Evolutionary conservation across 2,797 vertebrate genomes (phyloP), one percentile per base, ranked within the genome.

Genomic region (Sparus aurata): DNA sequence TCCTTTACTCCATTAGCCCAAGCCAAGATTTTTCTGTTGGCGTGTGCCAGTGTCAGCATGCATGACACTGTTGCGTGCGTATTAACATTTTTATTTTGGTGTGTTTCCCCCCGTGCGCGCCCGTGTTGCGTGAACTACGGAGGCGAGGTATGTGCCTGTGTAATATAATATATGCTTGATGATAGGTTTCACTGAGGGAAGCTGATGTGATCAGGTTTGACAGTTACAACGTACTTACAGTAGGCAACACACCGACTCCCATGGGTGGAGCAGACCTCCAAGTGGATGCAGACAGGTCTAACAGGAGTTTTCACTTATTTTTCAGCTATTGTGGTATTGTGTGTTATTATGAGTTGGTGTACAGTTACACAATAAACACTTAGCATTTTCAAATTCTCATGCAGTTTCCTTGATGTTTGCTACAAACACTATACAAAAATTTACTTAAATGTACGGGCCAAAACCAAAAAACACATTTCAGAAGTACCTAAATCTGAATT

Each of bases 1-100:
- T 87, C 70, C 60, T 60, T 86, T 54, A 64, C 64, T 82, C 64
- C 75, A 70, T 76, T 63, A 74, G 46, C 55, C 67, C 27, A 47
- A 60, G 77, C 85, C 85, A 88, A 82, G 69, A 82, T 69, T 86
- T 86, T 82, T 82, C 77, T 83, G 53, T 83, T 62, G 71, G 25
- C 46, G 38, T 78, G 72, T 85, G 80, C 82, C 73, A 84, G 82
- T 86, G 76, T 88, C 74, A 77, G 85, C 85, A 55, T 59, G 61
- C 75, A 49, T 61, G 61, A 75, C 49, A 76, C 80, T 79, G 73
- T 46, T 66, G 38, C 34, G 12, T 65, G 59, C 38, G 82, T 69
- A 81, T 80, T 79, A 64, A 71, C 18, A 81, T 77, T 83, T 80
- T 67, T 74, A 79, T 72, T 71, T 80, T 46, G 52, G 52, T 76